Evolutionary conservation across 2,113 vertebrate species (phyloP).

Genomic region (Pantherophis guttatus): DNA sequence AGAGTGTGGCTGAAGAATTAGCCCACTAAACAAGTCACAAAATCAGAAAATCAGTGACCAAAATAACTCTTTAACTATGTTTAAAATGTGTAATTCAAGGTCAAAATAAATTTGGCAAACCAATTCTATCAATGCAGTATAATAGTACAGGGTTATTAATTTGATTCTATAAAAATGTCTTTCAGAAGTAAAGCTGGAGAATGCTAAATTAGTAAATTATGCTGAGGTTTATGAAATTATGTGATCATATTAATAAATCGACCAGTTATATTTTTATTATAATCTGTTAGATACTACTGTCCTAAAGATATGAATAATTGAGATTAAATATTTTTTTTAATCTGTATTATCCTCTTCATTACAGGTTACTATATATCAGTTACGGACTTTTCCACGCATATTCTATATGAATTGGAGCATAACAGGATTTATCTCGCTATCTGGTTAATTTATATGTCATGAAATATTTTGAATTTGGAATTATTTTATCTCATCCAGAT

Average conservation of each 20-base stretch:
- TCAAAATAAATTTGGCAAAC: not conserved
- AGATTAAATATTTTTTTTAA: not conserved
- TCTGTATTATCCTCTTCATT: not conserved
- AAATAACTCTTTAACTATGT: not conserved
- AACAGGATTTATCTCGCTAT: not conserved
- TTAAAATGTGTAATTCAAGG: not conserved
- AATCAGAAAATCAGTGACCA: not conserved
- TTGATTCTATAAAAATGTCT: not conserved
- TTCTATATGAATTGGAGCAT: not conserved
- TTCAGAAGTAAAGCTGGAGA: not conserved
- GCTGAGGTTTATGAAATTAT: not conserved
- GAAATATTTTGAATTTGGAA: not conserved
- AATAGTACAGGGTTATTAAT: not conserved
- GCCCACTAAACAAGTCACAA: accelerated
- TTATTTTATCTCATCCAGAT: not conserved
- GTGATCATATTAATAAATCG: not conserved
- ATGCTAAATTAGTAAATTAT: not conserved
- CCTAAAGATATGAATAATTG: not conserved
- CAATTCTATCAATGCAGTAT: not conserved
- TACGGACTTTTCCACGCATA: not conserved
- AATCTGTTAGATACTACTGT: not conserved
- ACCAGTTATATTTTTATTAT: not conserved
- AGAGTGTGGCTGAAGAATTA: not conserved
- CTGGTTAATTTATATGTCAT: not conserved
- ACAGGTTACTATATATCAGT: not conserved